Conservation (phyloP, 2,797 vertebrate genomes). For the Decapterus maruadsi region DNA sequence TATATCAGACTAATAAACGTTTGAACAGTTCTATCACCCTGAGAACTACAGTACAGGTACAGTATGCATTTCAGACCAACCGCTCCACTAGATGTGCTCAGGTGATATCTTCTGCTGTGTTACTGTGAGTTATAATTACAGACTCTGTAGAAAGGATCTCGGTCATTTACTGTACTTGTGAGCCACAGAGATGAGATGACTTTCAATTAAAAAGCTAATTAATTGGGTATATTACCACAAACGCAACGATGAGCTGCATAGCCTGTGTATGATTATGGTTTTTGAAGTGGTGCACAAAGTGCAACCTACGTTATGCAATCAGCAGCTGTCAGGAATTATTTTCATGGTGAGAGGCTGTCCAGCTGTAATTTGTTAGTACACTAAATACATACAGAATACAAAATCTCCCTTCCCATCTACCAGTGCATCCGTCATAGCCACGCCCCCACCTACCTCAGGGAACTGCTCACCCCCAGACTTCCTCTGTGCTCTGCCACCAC, state of each 20-base stretch:
- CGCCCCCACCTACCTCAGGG: too few species aligned
- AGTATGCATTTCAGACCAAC: background rate
- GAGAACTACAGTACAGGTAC: background rate
- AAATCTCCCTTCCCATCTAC: too few species aligned
- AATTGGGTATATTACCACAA: slow-evolving; percentile 25
- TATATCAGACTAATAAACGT: background rate
- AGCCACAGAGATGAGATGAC: slow-evolving; percentile 18
- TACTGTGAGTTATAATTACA: slow-evolving; percentile 30
- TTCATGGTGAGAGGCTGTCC: background rate
- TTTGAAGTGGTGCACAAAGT: background rate
- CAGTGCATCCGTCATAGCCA: too few species aligned
- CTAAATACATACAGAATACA: too few species aligned
- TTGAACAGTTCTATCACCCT: slow-evolving; percentile 12
- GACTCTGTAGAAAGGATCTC: slow-evolving; percentile 17
- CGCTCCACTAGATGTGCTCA: slow-evolving; percentile 1
- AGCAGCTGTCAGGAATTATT: background rate
- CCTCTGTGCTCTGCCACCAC: too few species aligned
- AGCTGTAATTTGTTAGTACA: background rate
- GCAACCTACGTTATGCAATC: background rate
- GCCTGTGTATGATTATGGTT: background rate
- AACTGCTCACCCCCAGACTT: too few species aligned
- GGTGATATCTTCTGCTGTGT: slow-evolving; percentile 23
- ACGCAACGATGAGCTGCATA: background rate
- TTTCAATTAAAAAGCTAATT: slow-evolving; percentile 36
- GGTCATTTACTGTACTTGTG: slow-evolving; percentile 15